Conservation (phyloP, 2,113 vertebrate species). For the Coptodon bakossiorum region DNA sequence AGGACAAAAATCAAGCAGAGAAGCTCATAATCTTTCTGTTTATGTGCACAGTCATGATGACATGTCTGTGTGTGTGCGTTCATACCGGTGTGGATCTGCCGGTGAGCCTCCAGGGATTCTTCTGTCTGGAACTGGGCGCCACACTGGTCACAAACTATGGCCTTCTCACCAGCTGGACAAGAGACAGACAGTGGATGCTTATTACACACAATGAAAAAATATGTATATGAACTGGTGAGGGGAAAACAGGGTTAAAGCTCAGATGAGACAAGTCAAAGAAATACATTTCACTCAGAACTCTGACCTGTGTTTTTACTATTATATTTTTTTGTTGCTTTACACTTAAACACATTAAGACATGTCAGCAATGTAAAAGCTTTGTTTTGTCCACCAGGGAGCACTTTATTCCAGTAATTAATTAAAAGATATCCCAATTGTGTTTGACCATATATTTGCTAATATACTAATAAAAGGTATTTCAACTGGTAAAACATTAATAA, state of each 20-base stretch:
- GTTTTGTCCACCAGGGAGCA: not conserved
- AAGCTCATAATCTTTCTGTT: not conserved
- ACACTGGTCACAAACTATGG: slow-evolving; percentile 96
- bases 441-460: not conserved
- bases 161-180: slow-evolving; percentile 87
- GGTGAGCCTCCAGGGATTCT: slow-evolving; percentile 90
- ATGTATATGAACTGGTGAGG: no score
- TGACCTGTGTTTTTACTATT: not conserved
- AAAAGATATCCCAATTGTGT: not conserved
- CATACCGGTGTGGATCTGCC: slow-evolving; percentile 93
- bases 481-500: not conserved
- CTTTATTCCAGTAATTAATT: not conserved
- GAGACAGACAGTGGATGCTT: not conserved
- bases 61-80: not conserved
- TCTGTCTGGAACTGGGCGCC: slow-evolving; percentile 96
- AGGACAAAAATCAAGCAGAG: not conserved
- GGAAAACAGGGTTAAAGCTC: not conserved
- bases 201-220: not conserved
- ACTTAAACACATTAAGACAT: not conserved
- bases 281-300: not conserved
- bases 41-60: not conserved
- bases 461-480: not conserved
- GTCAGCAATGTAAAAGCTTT: not conserved
- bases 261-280: not conserved
- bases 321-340: not conserved